A percentile compares a stretch with the other conserved stretches of the same genome.
Evolutionary conservation across 2,113 vertebrate genomes (phyloP).

Genomic region (Bubo blakistoni): DNA sequence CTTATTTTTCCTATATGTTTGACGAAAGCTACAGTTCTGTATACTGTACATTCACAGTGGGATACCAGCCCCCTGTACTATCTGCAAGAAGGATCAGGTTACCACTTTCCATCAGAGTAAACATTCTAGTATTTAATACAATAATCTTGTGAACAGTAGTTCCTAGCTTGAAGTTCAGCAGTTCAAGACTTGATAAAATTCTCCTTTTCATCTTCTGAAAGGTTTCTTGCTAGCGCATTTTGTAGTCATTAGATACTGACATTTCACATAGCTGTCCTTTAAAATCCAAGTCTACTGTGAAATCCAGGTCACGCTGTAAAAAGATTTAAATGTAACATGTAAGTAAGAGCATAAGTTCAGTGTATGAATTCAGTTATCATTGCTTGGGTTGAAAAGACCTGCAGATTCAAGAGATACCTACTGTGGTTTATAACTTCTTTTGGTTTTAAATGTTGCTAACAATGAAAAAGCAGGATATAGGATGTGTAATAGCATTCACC

Average conservation of each 20-base stretch:
- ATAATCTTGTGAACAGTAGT: slow-evolving; percentile 58
- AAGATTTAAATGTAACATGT: slow-evolving; percentile 18
- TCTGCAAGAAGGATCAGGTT: slow-evolving; percentile 16
- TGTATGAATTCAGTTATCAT: neutral
- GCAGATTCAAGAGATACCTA: neutral
- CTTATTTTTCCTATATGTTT: slow-evolving; percentile 37
- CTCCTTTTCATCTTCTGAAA: neutral
- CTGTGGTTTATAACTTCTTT: neutral
- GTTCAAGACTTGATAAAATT: slow-evolving; percentile 47
- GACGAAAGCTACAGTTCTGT: slow-evolving; percentile 48
- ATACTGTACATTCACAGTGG: slow-evolving; percentile 60
- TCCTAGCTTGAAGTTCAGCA: slow-evolving; percentile 61
- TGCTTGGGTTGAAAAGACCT: neutral
- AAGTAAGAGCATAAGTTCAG: neutral
- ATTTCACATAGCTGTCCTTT: slow-evolving; percentile 97
- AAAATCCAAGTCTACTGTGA: slow-evolving; percentile 96
- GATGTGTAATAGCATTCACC: neutral
- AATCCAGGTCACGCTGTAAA: slow-evolving; percentile 94
- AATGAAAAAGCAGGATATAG: neutral
- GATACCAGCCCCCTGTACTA: slow-evolving; percentile 29
- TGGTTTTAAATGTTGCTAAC: neutral
- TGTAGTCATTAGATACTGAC: slow-evolving; percentile 94
- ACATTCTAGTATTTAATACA: slow-evolving; percentile 39
- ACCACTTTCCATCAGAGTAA: slow-evolving; percentile 44
- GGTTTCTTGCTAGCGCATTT: slow-evolving; percentile 87